Evolutionary conservation across 2,797 vertebrate genomes (phyloP).

Genomic region (Cirrhinus mrigala): DNA sequence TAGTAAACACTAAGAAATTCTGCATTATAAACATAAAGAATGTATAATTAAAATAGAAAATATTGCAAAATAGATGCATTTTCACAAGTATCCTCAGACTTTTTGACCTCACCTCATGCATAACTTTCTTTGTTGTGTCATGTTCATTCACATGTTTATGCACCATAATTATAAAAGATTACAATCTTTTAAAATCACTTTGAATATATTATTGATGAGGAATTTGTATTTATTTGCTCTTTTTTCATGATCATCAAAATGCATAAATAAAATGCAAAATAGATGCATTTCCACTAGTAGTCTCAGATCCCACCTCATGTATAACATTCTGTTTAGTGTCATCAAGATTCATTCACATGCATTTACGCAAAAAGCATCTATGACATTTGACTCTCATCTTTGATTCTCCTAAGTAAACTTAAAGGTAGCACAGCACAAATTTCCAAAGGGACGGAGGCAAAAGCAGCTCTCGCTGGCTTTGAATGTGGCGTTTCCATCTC

Average conservation of each 20-base stretch:
- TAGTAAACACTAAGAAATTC: neutral
- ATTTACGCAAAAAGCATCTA: too few species aligned
- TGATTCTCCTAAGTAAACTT: neutral
- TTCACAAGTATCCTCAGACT: neutral
- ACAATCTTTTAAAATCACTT: neutral
- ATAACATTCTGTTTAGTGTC: too few species aligned
- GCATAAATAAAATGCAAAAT: neutral
- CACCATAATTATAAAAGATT: neutral
- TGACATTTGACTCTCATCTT: too few species aligned
- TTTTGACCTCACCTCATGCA: too few species aligned
- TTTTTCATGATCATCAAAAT: neutral
- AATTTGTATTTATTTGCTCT: neutral
- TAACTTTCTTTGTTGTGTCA: neutral
- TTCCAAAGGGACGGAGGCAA: neutral
- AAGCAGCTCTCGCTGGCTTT: neutral
- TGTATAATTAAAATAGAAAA: neutral
- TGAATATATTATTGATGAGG: neutral
- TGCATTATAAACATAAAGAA: neutral
- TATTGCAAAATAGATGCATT: neutral
- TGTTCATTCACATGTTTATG: neutral
- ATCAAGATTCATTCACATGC: too few species aligned
- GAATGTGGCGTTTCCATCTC: constrained; percentile 8
- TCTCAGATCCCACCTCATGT: too few species aligned
- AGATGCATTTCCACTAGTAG: neutral
- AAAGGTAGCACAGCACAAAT: neutral